Evolutionary conservation across 2,113 vertebrate species (phyloP), one percentile per base, ranked within the genome.

Genomic region (Lepisosteus osseus): DNA sequence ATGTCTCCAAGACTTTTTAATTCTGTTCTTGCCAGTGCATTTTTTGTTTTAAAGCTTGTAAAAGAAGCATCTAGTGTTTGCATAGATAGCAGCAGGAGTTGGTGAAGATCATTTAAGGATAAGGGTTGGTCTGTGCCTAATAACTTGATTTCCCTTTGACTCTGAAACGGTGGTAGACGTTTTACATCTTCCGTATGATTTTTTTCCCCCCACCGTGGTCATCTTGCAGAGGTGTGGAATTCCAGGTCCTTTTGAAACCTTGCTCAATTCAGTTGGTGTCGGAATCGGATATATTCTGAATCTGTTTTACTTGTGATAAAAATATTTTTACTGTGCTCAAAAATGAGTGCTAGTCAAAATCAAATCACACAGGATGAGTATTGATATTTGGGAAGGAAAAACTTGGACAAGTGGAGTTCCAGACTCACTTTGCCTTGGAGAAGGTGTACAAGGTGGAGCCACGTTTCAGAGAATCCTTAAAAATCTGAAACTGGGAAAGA

Each of bases 41-140:
- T 76, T 71, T 63, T 67, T 71, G 54, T 78, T 76, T 79, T 81
- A 68, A 80, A 76, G 69, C 65, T 68, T 67, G 61, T 65, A 55
- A 74, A 55, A 65, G 76, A 67, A 57, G 65, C 72, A 77, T 54
- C 54, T 4, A 65, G 45, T n/a, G 68, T 67, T 77, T 73, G 77
- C 57, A 56, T 68, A 68, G 71, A 51, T 40, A 51, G 62, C 76
- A 65, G 62, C 55, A 72, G 68, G 72, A 29, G 29, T 76, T 70
- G 74, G 76, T 76, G 75, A 45, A 71, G 3, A 73, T 73, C 78
- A 72, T 78, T 69, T 43, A 69, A 57, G 29, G 65, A 62, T 72
- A 61, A 72, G 56, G 29, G 29, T 29, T 29, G 29, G 29, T 29
- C 29, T 69, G 70, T 64, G 41, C 74, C 65, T 73, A 44, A 68